Evolutionary conservation across 2,888 invertebrate genomes (phyloP).

Genomic region (Xylota sylvarum): DNA sequence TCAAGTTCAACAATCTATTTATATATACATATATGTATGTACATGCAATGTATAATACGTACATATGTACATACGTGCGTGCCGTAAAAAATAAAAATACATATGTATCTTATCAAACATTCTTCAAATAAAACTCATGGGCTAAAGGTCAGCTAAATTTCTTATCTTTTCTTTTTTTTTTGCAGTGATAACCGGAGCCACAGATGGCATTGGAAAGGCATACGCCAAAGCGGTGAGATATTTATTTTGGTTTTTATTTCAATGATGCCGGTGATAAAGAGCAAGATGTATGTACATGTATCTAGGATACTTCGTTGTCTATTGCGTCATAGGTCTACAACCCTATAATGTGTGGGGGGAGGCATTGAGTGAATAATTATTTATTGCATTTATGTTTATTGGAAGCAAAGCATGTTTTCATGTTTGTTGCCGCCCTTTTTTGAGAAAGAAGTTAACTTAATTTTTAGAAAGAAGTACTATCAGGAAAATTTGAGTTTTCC

Average conservation of each 20-base stretch:
- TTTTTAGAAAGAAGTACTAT: too few relatives aligned
- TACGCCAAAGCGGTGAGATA: slow-evolving; percentile 89
- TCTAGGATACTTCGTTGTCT: background rate
- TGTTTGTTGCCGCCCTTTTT: too few relatives aligned
- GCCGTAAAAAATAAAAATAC: slow-evolving; percentile 13
- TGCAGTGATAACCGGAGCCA: slow-evolving; percentile 94
- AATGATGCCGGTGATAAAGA: slow-evolving; percentile 6
- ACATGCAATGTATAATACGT: too few relatives aligned
- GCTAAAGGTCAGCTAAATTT: slow-evolving; percentile 45
- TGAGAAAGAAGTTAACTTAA: too few relatives aligned
- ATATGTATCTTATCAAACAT: slow-evolving; percentile 15
- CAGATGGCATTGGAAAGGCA: slow-evolving; percentile 95
- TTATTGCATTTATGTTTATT: background rate
- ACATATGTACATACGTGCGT: background rate
- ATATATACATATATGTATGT: background rate
- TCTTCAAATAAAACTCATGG: background rate
- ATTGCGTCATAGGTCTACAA: slow-evolving; percentile 18
- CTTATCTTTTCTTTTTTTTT: slow-evolving; percentile 63
- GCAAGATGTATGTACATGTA: background rate
- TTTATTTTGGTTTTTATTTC: background rate
- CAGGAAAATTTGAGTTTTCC: too few relatives aligned
- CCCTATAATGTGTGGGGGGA: background rate
- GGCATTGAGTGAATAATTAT: background rate
- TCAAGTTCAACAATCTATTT: background rate
- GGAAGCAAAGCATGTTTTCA: background rate